Evolutionary conservation across 2,888 invertebrate genomes (phyloP).

Genomic region (Sisyra nigra): DNA sequence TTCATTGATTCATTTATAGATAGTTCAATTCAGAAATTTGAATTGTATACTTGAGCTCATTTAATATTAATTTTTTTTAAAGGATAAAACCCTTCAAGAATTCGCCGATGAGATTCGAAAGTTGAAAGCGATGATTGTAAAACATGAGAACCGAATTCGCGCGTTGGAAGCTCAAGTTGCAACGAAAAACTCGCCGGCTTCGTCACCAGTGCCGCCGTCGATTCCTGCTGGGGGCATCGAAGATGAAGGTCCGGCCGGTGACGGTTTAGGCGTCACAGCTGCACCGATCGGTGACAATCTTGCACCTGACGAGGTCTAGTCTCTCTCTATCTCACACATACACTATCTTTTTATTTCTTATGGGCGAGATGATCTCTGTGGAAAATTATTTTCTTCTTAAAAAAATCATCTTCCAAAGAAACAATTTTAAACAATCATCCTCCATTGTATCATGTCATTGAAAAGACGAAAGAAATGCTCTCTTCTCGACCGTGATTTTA

Average conservation of each 20-base stretch:
- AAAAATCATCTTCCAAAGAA: too few relatives aligned
- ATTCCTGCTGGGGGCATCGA: constrained; percentile 16
- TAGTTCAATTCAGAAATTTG: background rate
- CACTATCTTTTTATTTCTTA: too few relatives aligned
- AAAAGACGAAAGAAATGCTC: too few relatives aligned
- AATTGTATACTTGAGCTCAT: constrained; percentile 19
- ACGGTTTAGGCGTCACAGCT: constrained; percentile 23
- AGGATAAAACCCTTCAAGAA: constrained; percentile 68
- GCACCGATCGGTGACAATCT: constrained; percentile 19
- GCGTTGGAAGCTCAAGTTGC: constrained; percentile 53
- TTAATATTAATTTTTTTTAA: constrained; percentile 15
- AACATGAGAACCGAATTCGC: constrained; percentile 77
- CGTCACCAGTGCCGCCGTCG: constrained; percentile 10
- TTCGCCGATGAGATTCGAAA: constrained; percentile 80
- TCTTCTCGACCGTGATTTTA: too few relatives aligned
- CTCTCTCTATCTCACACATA: too few relatives aligned
- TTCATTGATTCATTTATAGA: background rate
- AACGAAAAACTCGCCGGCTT: constrained; percentile 3
- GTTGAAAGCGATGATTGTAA: constrained; percentile 84
- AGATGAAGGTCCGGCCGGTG: constrained; percentile 26
- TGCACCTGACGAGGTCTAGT: constrained; percentile 43
- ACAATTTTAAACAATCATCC: too few relatives aligned
- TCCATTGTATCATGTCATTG: too few relatives aligned
- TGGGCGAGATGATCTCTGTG: too few relatives aligned
- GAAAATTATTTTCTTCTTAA: too few relatives aligned